Conservation (phyloP, 1,140 invertebrate species). For the Rhynchophorus ferrugineus region DNA sequence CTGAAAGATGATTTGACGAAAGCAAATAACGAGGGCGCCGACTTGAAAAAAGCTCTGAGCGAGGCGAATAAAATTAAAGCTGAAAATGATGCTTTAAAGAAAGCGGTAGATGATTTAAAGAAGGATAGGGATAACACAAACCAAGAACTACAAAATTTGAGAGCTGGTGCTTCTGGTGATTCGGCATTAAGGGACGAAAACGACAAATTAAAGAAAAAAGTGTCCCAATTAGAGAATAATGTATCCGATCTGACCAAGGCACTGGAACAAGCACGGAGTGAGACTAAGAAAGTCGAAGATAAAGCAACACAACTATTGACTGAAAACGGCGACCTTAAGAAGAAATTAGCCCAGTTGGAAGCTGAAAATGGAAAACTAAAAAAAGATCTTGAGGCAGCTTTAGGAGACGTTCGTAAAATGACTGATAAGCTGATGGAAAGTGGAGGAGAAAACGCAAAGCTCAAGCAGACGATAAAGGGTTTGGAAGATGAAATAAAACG, state of each 20-base stretch:
- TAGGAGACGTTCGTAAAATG: constrained; percentile 10
- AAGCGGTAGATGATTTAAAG: constrained; percentile 3
- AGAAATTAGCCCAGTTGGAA: constrained; percentile 12
- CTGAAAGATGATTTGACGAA: constrained; percentile 10
- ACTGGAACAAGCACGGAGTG: constrained; percentile 10
- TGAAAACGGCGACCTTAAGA: constrained; percentile 18
- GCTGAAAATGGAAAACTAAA: constrained; percentile 19
- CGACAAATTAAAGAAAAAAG: constrained; percentile 11
- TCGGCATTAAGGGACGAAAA: constrained; percentile 13
- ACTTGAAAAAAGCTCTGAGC: constrained; percentile 16
- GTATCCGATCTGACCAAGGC: constrained; percentile 21
- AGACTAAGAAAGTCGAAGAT: constrained; percentile 5
- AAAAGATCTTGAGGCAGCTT: constrained; percentile 18
- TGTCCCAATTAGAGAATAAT: constrained; percentile 17
- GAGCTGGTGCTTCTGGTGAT: background rate
- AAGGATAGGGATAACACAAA: constrained; percentile 18
- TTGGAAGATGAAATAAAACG: constrained; percentile 15
- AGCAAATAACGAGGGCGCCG: constrained; percentile 4
- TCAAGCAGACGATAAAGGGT: constrained; percentile 14
- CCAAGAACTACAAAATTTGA: constrained; percentile 13
- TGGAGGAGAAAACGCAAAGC: constrained; percentile 20
- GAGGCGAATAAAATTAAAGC: constrained; percentile 10
- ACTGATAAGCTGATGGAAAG: constrained; percentile 9
- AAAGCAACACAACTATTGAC: constrained; percentile 8
- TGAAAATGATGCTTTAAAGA: constrained; percentile 2